Percentiles rank a stretch among this genome's conserved stretches.
Conservation (phyloP, 2,888 invertebrate genomes). For the Diaprepes abbreviatus region DNA sequence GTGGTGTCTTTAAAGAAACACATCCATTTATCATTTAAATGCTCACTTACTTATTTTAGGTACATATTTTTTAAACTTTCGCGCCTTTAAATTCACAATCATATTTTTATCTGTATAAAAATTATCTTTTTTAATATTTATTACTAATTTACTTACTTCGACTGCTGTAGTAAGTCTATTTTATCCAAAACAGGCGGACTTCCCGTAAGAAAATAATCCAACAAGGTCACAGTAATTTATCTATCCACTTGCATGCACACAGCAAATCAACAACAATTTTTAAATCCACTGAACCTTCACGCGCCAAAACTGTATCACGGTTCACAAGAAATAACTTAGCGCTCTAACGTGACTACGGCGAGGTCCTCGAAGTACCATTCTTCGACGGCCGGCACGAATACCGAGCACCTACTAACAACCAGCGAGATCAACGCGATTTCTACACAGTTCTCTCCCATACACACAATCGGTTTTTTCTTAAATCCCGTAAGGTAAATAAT, state of each 20-base stretch:
- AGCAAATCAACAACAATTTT: slow-evolving; percentile 30
- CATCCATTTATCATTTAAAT: too few species aligned
- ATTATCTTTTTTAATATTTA: too few species aligned
- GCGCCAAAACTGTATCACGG: slow-evolving; percentile 44
- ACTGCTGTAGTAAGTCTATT: background rate
- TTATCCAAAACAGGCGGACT: slow-evolving; percentile 4
- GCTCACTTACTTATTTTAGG: too few species aligned
- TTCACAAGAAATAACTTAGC: slow-evolving; percentile 29
- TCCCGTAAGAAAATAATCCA: slow-evolving; percentile 35
- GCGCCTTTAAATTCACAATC: too few species aligned
- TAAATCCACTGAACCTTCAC: slow-evolving; percentile 47
- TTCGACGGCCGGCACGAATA: slow-evolving; percentile 41
- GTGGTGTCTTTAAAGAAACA: too few species aligned
- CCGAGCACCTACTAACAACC: slow-evolving; percentile 47
- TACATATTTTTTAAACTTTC: too few species aligned
- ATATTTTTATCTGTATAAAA: too few species aligned
- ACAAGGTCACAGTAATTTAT: slow-evolving; percentile 31
- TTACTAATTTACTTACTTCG: background rate
- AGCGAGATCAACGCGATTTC: slow-evolving; percentile 45
- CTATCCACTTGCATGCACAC: slow-evolving; percentile 35
- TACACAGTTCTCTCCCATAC: slow-evolving; percentile 42
- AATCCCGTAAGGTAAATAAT: slow-evolving; percentile 42
- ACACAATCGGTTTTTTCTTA: slow-evolving; percentile 28
- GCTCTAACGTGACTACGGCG: slow-evolving; percentile 25
- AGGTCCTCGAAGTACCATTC: slow-evolving; percentile 42